phyloP scores from a whole-genome alignment of 1,140 invertebrate genomes.

The Leptinotarsa undecemlineata region DNA sequence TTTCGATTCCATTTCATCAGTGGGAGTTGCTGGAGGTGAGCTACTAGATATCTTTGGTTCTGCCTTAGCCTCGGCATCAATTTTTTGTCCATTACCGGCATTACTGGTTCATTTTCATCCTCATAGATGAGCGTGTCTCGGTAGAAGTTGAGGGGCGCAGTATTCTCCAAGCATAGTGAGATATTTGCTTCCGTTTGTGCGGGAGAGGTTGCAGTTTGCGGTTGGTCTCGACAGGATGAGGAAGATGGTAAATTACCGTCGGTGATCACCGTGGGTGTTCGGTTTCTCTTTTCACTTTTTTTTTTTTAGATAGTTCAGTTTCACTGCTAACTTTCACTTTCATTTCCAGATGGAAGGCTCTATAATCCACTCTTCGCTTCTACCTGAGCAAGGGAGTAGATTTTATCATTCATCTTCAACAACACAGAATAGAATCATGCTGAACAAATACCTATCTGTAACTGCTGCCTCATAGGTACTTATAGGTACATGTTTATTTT shows the following conservation, averaged over 20 bases:
- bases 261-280: conserved; percentile 67
- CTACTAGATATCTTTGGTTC: not conserved
- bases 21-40: conserved; percentile 30
- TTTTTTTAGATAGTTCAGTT: conserved; percentile 58
- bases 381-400: too few species aligned
- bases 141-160: conserved; percentile 80
- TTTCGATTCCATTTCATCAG: conserved; percentile 29
- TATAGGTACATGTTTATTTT: too few species aligned
- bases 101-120: conserved; percentile 59
- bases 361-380: too few species aligned
- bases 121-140: conserved; percentile 79
- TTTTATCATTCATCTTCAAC: too few species aligned
- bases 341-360: too few species aligned
- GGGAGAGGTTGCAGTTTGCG: conserved; percentile 45
- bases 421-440: too few species aligned
- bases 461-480: too few species aligned
- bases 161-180: conserved; percentile 55
- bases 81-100: not conserved
- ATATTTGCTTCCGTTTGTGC: conserved; percentile 25
- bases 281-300: conserved; percentile 75
- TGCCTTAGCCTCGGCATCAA: conserved; percentile 38
- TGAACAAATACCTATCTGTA: too few species aligned
- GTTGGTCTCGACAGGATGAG: conserved; percentile 46
- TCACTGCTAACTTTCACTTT: too few species aligned
- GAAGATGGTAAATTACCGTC: conserved; percentile 59